Percentiles rank a stretch among this genome's conserved stretches.
Conservation (phyloP, 2,888 invertebrate genomes). For the Stenodera caucasica region DNA sequence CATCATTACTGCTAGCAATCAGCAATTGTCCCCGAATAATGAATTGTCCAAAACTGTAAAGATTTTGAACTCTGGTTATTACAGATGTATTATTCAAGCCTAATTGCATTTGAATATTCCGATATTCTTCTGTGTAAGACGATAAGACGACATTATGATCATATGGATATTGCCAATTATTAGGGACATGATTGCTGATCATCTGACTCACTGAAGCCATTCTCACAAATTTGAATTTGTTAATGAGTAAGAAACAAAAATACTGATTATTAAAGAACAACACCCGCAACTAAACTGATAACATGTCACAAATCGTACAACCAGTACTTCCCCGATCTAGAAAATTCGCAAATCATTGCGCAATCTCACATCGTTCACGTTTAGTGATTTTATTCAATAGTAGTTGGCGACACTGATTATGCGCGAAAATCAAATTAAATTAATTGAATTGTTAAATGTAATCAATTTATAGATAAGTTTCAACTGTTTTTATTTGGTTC, state of each 20-base stretch:
- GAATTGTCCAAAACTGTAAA: conserved; percentile 36
- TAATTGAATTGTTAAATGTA: too few relatives aligned
- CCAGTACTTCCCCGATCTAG: not conserved
- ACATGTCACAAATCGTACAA: too few relatives aligned
- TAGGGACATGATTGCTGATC: not conserved
- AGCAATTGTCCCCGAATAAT: conserved; percentile 37
- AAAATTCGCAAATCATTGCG: not conserved
- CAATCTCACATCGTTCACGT: not conserved
- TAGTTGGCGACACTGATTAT: not conserved
- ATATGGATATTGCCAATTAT: not conserved
- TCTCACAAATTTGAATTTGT: too few relatives aligned
- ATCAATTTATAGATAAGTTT: too few relatives aligned
- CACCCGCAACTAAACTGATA: too few relatives aligned
- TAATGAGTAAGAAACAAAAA: too few relatives aligned
- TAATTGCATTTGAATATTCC: not conserved
- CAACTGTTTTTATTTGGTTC: not conserved
- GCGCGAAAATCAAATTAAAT: not conserved
- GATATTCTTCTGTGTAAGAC: not conserved
- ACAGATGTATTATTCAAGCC: not conserved
- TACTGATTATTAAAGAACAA: not conserved
- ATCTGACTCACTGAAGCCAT: not conserved
- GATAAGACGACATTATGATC: not conserved
- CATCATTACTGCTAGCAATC: conserved; percentile 11
- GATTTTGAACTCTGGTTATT: conserved; percentile 31
- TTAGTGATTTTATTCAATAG: not conserved